A percentile compares a stretch with the other conserved stretches of the same genome.
Conservation (phyloP, 2,888 invertebrate species). For the Crossocerus cetratus region DNA sequence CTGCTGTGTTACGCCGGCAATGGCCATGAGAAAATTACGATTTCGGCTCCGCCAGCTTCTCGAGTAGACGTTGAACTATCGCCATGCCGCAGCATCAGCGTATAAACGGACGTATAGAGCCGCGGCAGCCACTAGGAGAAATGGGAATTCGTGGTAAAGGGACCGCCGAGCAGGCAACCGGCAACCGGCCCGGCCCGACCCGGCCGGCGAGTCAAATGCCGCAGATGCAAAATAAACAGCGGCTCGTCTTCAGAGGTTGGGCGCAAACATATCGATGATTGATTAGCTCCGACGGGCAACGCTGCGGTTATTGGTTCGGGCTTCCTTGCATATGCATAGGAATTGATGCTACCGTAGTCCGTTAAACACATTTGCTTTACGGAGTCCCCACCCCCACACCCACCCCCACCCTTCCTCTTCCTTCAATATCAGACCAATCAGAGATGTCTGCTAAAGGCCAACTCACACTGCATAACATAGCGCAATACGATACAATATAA, state of each 20-base stretch:
- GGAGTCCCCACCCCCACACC: not conserved
- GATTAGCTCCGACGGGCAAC: slow-evolving; percentile 40
- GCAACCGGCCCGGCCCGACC: too few species aligned
- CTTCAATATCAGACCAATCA: too few species aligned
- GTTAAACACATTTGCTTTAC: slow-evolving; percentile 36
- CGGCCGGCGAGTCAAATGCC: slow-evolving; percentile 48
- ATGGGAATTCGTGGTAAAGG: slow-evolving; percentile 59
- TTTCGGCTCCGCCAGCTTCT: not conserved
- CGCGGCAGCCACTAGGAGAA: slow-evolving; percentile 55
- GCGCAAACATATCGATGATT: slow-evolving; percentile 59
- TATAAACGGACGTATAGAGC: slow-evolving; percentile 3
- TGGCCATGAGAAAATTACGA: slow-evolving; percentile 2
- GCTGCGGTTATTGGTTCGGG: slow-evolving; percentile 32
- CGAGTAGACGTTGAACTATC: slow-evolving; percentile 6
- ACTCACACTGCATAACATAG: too few species aligned
- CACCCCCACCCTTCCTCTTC: too few species aligned
- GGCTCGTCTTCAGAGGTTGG: slow-evolving; percentile 51
- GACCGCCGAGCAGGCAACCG: slow-evolving; percentile 22
- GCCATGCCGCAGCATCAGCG: not conserved
- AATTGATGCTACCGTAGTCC: slow-evolving; percentile 18
- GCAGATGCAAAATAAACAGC: slow-evolving; percentile 59
- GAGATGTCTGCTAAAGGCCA: too few species aligned
- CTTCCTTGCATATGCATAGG: slow-evolving; percentile 45
- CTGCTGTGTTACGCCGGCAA: not conserved
- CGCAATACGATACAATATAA: too few species aligned